Base-by-base conservation (phyloP, 2,888 invertebrate genomes). In the Lymantria monacha region DNA sequence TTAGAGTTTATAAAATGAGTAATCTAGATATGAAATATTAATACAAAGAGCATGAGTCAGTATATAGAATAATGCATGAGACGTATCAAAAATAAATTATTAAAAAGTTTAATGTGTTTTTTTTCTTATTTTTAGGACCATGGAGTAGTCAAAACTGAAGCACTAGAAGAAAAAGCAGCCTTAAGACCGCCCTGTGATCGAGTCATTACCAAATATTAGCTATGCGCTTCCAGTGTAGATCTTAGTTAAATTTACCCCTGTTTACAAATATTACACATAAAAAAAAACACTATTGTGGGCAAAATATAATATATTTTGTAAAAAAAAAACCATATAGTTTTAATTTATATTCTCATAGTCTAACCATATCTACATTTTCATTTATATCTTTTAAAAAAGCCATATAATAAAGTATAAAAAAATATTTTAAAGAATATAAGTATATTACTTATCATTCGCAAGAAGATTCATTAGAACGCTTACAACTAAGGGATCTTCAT, bases 91-190 rank as follows among this genome's bases (percentile, higher is more conserved):
- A 30, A 14, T n/a, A 13, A 0, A 1, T 31, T 11, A 7, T 13
- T 1, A 45, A 7, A 30, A 11, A 47, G 7, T 53, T 0, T 67
- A 63, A 56, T 44, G 46, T 38, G 45, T 30, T 37, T 13, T 15
- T 31, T 46, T 42, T 58, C 51, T 52, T 53, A 51, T 62, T 72
- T 72, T 48, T 68, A 72, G 72, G 60, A 48, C 50, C 63, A 38
- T 64, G 69, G 73, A 66, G 55, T 45, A 63, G 46, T 50, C 57
- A 60, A 46, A 59, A 72, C 63, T 72, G 66, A 72, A 70, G 63
- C 45, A 11, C 15, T 55, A 46, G 43, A 48, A 22, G 11, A 38
- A 36, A 12, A 50, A 54, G 54, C 59, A 44, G 57, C 51, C 53
- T 45, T 50, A 46, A 48, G 53, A 54, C 55, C 56, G 56, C 53